phyloP scores from a whole-genome alignment of 2,888 invertebrate species.

The Polydrusus tereticollis region DNA sequence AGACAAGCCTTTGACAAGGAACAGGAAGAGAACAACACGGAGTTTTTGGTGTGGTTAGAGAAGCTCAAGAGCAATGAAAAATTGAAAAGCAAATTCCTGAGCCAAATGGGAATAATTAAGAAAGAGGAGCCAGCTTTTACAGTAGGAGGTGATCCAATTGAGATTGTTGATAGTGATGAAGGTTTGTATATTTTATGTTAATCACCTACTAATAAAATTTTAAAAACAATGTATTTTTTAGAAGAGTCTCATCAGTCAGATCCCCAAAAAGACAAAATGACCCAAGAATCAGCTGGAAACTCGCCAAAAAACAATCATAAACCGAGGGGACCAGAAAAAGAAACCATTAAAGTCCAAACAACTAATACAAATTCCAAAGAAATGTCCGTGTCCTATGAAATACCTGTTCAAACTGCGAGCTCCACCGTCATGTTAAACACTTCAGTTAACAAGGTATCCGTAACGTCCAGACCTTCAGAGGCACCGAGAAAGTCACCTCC shows the following conservation, averaged over 20 bases:
- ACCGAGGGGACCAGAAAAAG: not conserved
- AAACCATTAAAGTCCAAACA: not conserved
- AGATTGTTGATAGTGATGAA: conserved; percentile 45
- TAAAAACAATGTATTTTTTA: not conserved
- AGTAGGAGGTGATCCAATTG: conserved; percentile 17
- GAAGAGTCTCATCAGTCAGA: not conserved
- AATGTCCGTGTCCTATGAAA: not conserved
- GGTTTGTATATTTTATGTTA: conserved; percentile 9
- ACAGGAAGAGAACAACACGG: conserved; percentile 34
- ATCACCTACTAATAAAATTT: not conserved
- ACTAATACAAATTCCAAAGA: too few relatives aligned
- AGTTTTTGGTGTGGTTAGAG: conserved; percentile 37
- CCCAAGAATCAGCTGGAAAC: not conserved
- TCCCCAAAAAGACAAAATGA: not conserved
- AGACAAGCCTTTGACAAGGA: conserved; percentile 23
- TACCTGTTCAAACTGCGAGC: not conserved
- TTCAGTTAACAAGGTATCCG: not conserved
- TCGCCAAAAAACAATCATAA: not conserved
- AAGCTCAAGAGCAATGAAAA: conserved; percentile 35
- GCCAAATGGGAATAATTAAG: conserved; percentile 35
- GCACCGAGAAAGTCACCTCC: not conserved
- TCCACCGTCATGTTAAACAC: not conserved
- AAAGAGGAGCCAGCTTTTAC: conserved; percentile 5
- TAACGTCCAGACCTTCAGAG: not conserved
- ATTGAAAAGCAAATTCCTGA: conserved; percentile 32